Evolutionary conservation across 1,140 invertebrate species (phyloP).

Genomic region (Forficula auricularia): DNA sequence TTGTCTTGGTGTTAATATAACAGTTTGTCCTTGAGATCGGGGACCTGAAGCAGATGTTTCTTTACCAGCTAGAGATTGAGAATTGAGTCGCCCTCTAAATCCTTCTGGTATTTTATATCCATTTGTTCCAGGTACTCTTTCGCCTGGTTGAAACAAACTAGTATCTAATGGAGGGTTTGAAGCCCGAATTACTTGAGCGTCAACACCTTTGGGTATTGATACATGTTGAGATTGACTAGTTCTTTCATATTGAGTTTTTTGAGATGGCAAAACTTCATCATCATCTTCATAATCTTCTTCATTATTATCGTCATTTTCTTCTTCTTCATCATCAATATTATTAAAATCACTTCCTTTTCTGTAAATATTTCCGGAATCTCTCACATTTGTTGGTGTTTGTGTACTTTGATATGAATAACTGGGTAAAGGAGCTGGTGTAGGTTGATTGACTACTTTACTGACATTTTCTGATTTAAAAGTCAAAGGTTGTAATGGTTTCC

Average conservation of each 20-base stretch:
- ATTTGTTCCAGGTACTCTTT: slow-evolving; percentile 36
- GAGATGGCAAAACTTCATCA: slow-evolving; percentile 10
- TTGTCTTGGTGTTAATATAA: slow-evolving; percentile 35
- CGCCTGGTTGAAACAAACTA: slow-evolving; percentile 39
- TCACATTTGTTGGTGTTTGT: slow-evolving; percentile 1
- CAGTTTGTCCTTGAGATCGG: slow-evolving; percentile 44
- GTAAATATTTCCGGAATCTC: not conserved
- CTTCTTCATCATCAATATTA: slow-evolving; percentile 27
- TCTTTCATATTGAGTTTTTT: slow-evolving; percentile 12
- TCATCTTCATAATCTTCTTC: slow-evolving; percentile 33
- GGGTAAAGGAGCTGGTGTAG: slow-evolving; percentile 21
- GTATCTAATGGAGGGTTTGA: slow-evolving; percentile 21
- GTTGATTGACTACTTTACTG: slow-evolving; percentile 6
- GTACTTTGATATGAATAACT: slow-evolving; percentile 11
- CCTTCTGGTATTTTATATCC: slow-evolving; percentile 45
- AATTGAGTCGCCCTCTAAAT: slow-evolving; percentile 36
- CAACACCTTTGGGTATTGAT: slow-evolving; percentile 16
- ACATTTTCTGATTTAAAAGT: slow-evolving; percentile 1
- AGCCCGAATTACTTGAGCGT: slow-evolving; percentile 23
- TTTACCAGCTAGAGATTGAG: slow-evolving; percentile 20
- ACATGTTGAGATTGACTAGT: slow-evolving; percentile 20
- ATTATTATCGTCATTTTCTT: slow-evolving; percentile 31
- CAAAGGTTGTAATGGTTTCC: slow-evolving; percentile 26
- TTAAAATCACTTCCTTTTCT: slow-evolving; percentile 21
- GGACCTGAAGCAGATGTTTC: slow-evolving; percentile 30